Percentiles rank a stretch among this genome's conserved stretches.
Evolutionary conservation across 53 echinoderm and acorn worm species (phyloP).

Genomic region (Holothuria scabra): DNA sequence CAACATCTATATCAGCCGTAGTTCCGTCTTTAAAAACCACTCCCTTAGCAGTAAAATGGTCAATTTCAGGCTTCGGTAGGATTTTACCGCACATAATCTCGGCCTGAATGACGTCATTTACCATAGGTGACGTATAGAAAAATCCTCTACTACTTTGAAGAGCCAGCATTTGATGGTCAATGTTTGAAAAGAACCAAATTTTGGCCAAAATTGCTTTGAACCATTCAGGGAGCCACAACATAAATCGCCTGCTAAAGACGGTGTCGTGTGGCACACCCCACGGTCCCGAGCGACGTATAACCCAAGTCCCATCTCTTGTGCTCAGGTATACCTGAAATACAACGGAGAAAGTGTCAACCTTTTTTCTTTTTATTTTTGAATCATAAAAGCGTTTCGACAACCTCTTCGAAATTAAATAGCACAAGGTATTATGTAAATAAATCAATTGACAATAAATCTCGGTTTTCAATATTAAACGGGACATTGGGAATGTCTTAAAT

Average conservation of each 20-base stretch:
- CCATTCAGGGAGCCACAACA: slow-evolving; percentile 49
- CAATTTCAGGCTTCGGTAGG: slow-evolving; percentile 69
- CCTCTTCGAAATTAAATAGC: too few species aligned
- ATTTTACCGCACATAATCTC: slow-evolving; percentile 56
- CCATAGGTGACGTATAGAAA: slow-evolving; percentile 64
- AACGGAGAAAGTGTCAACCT: too few species aligned
- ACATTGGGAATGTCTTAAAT: too few species aligned
- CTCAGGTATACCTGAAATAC: slow-evolving; percentile 63
- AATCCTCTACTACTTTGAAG: slow-evolving; percentile 58
- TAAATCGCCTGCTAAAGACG: slow-evolving; percentile 56
- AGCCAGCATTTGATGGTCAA: slow-evolving; percentile 52
- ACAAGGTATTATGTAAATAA: too few species aligned
- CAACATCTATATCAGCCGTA: slow-evolving; percentile 60
- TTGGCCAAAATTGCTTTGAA: slow-evolving; percentile 25
- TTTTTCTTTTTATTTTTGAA: too few species aligned
- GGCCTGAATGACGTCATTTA: slow-evolving; percentile 71
- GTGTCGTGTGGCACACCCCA: slow-evolving; percentile 62
- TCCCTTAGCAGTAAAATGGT: slow-evolving; percentile 64
- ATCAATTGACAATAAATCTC: too few species aligned
- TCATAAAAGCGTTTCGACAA: too few species aligned
- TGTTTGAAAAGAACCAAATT: slow-evolving; percentile 31
- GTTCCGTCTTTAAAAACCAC: slow-evolving; percentile 78
- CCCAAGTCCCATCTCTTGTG: slow-evolving; percentile 76
- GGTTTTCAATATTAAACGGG: too few species aligned
- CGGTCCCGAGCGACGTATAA: slow-evolving; percentile 59